Evolutionary conservation across 2,888 invertebrate genomes (phyloP).

Genomic region (Gandaritis pyraliata): DNA sequence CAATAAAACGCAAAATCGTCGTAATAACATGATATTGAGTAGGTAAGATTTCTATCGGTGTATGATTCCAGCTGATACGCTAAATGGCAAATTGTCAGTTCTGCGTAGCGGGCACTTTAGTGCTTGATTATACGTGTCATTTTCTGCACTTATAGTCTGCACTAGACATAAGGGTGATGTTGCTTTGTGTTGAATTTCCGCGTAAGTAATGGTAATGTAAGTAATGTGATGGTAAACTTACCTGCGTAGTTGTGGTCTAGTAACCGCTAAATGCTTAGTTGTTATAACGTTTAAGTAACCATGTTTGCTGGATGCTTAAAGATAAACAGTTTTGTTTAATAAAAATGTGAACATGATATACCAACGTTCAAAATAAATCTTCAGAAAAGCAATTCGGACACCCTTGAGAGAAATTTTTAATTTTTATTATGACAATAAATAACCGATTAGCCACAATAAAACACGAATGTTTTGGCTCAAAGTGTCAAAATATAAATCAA

Average conservation of each 20-base stretch:
- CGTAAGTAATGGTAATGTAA: constrained; percentile 41
- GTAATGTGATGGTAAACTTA: constrained; percentile 38
- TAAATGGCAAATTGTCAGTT: constrained; percentile 79
- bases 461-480: constrained; percentile 72
- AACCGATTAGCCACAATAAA: constrained; percentile 62
- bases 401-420: constrained; percentile 58
- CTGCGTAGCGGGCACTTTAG: constrained; percentile 65
- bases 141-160: constrained; percentile 44
- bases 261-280: constrained; percentile 43
- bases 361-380: constrained; percentile 28
- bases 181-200: constrained; percentile 22
- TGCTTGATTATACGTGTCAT: constrained; percentile 32
- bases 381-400: constrained; percentile 40
- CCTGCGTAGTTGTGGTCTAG: constrained; percentile 50
- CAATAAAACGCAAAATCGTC: constrained; percentile 50
- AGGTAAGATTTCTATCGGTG: constrained; percentile 70
- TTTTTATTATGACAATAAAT: constrained; percentile 75
- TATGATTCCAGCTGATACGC: constrained; percentile 72
- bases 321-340: constrained; percentile 9
- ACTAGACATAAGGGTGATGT: constrained; percentile 46
- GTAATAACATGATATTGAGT: constrained; percentile 74
- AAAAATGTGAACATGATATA: constrained; percentile 16
- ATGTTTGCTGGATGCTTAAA: constrained; percentile 9
- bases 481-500: constrained; percentile 78
- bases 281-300: constrained; percentile 12